These are phyloP conservation scores for Papilio aristodemus DNA, from an alignment of 1,140 invertebrate genomes.

Conservation along the genomic window DNA sequence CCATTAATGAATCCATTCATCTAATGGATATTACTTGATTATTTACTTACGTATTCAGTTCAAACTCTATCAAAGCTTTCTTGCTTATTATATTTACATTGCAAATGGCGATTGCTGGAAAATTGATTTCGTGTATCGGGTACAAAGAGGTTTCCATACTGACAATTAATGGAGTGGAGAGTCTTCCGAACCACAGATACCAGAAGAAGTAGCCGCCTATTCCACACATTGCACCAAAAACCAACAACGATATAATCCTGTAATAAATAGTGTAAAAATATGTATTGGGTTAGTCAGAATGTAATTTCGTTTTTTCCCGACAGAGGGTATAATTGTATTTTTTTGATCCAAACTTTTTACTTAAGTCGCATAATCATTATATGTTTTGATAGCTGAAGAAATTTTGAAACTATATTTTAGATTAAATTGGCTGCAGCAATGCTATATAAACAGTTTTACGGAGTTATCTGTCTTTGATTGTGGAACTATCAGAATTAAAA, in stretches of 20 bases:
- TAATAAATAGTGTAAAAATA: no score
- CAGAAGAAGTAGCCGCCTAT: slow-evolving; percentile 45
- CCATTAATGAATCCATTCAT: no score
- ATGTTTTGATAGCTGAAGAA: no score
- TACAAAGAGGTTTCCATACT: slow-evolving; percentile 74
- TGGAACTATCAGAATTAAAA: no score
- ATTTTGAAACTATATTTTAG: no score
- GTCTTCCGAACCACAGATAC: slow-evolving; percentile 58
- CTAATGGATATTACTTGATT: no score
- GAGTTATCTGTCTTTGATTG: background rate
- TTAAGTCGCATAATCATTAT: no score
- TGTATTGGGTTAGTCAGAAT: no score
- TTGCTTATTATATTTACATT: slow-evolving; percentile 81
- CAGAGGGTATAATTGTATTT: no score
- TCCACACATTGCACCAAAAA: slow-evolving; percentile 42
- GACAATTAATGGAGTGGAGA: slow-evolving; percentile 72
- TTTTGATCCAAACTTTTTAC: no score
- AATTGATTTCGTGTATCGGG: slow-evolving; percentile 77
- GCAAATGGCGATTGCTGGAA: slow-evolving; percentile 81
- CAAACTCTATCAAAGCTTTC: slow-evolving; percentile 51
- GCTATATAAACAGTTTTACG: background rate
- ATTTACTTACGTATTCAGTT: slow-evolving; percentile 60
- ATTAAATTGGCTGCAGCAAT: no score
- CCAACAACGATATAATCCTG: slow-evolving; percentile 43
- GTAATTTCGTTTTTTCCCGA: no score